Base-by-base conservation (phyloP, 2,113 vertebrate genomes). In the Benitochromis conjunctus region DNA sequence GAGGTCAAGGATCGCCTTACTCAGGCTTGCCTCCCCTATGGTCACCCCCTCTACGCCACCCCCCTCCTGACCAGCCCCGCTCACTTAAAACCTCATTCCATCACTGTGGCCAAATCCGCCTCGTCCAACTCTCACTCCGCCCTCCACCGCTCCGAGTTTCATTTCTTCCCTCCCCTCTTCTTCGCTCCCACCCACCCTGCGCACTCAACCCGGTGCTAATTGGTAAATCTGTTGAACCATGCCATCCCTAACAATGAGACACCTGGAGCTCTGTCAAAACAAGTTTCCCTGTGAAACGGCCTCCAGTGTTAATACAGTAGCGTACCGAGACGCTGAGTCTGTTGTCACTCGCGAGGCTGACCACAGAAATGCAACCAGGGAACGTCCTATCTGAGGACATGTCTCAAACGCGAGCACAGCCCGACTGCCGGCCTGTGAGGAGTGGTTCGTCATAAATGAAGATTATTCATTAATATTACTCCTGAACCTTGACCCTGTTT, bases 231-330 rank as follows among this genome's bases (percentile, higher is more conserved):
- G 95, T 96, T 96, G 95, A 96, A 96, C 96, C 95, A 94, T 96
- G 94, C 95, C 94, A 92, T 92, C 90, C 76, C 92, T 90, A 96
- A 97, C 96, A 97, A 97, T 96, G 94, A 97, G 96, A 96, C 96
- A 97, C 96, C 96, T 97, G 96, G 96, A 96, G 96, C 94, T 96
- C 96, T 97, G 96, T 97, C 96, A 96, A 96, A 97, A 97, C 96
- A 96, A 95, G 96, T 96, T 97, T 94, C 93, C 86, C 94, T 90
- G 95, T 95, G 95, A 96, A 96, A 95, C 93, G 80, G 94, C 94
- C 94, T 92, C 84, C 92, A 90, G 93, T 93, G 93, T 88, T 93
- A 89, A 91, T 93, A 94, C 92, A 94, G 94, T 91, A 84, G 89
- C 81, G 78, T 21, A 38, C 62, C 56, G 83, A 88, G 84, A 89